Evolutionary conservation across 53 echinoderm and acorn worm species (phyloP), one percentile per base, ranked within the genome.

Genomic region (Apostichopus leukothele): DNA sequence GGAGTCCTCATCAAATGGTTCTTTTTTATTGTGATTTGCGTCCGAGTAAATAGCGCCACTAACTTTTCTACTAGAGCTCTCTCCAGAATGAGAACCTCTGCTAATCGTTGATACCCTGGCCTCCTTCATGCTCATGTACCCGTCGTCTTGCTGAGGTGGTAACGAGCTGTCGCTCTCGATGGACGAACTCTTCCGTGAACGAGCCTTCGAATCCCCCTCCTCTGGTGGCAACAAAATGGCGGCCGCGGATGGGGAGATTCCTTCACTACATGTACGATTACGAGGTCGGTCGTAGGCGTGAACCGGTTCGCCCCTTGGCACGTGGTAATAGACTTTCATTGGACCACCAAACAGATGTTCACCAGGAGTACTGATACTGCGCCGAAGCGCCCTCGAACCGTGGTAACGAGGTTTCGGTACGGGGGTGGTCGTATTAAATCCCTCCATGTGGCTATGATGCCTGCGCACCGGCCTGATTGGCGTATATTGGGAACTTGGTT

Each of bases 121-220:
- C 77, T 96, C 96, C 85, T 93, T 96, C 96, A 96, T 96, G 66
- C 96, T 96, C 96, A 96, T 96, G 86, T 96, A 96, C 1, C 96
- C 96, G 78, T 96, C 96, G 61, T 96, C 96, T 19, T 96, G 94
- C 57, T 90, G 90, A 71, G 90, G 60, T 7, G 93, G 89, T 76
- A 93, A 79, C 4, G 92, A 90, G 74, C 90, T 87, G 21, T 90
- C 90, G 60, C 90, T 90, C 51, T 90, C 80, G 50, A 86, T 92
- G 1, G 87, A 75, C 16, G 87, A 87, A 21, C 59, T 75, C 55
- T 87, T 53, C 52, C 74, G 5, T 1, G 87, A 87, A 53, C 54
- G 54, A 18, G 21, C 19, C 5, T 51, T 60, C 6, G 52, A 53
- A 23, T 73, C 59, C 55, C 74, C 87, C 22, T 75, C 87, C 25